Percentiles rank a stretch among this genome's conserved stretches.
phyloP scores from a whole-genome alignment of 2,113 vertebrate genomes.

The Perca fluviatilis region DNA sequence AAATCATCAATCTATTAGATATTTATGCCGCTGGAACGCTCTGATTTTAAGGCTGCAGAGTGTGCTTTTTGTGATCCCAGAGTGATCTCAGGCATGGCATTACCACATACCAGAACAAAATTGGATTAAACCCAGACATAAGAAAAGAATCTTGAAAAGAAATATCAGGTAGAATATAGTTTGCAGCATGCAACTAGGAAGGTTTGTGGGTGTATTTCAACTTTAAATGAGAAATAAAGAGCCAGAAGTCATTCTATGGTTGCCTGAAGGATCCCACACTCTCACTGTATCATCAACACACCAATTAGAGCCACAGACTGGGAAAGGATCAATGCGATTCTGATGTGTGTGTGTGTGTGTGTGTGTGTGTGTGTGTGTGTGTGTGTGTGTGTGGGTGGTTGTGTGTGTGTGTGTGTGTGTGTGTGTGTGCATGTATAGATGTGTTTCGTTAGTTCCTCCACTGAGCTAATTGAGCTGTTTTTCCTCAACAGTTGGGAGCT shows the following conservation, averaged over 20 bases:
- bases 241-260: slow-evolving; percentile 73
- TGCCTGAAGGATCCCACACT: slow-evolving; percentile 79
- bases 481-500: slow-evolving; percentile 84
- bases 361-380: slow-evolving; percentile 57
- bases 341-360: slow-evolving; percentile 51
- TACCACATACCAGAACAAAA: slow-evolving; percentile 49
- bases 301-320: slow-evolving; percentile 81
- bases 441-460: slow-evolving; percentile 77
- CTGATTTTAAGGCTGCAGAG: slow-evolving; percentile 57
- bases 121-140: slow-evolving; percentile 61
- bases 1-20: slow-evolving; percentile 78
- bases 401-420: slow-evolving; percentile 52
- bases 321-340: slow-evolving; percentile 78
- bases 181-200: slow-evolving; percentile 47
- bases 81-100: slow-evolving; percentile 57
- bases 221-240: slow-evolving; percentile 83
- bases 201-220: slow-evolving; percentile 78
- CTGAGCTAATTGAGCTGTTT: slow-evolving; percentile 85
- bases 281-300: slow-evolving; percentile 81
- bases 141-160: slow-evolving; percentile 56
- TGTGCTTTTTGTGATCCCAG: slow-evolving; percentile 41
- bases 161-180: slow-evolving; percentile 63
- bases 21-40: slow-evolving; percentile 66
- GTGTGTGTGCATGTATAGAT: slow-evolving; percentile 70
- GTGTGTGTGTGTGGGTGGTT: slow-evolving; percentile 51